Evolutionary conservation across 1,140 invertebrate species (phyloP).

Genomic region (Drosophila biarmipes): DNA sequence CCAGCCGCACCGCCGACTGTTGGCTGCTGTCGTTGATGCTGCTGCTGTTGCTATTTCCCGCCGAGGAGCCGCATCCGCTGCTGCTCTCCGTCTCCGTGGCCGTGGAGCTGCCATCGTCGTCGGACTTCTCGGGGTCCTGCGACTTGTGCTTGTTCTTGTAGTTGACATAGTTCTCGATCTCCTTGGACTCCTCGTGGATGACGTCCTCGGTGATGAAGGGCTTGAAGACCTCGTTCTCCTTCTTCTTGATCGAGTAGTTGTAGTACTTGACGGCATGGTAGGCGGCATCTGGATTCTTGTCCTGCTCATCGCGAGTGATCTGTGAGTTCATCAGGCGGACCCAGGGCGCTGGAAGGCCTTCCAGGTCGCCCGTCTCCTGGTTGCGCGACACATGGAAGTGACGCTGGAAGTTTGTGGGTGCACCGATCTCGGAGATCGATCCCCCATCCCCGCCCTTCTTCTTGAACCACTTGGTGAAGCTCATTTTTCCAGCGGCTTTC

Average conservation of each 20-base stretch:
- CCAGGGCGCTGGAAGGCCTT: slow-evolving; percentile 92
- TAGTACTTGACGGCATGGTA: slow-evolving; percentile 96
- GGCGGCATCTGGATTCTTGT: slow-evolving; percentile 94
- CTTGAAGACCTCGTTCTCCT: slow-evolving; percentile 90
- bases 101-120: slow-evolving; percentile 70
- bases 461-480: slow-evolving; percentile 74
- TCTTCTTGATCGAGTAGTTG: slow-evolving; percentile 93
- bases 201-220: slow-evolving; percentile 91
- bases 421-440: slow-evolving; percentile 87
- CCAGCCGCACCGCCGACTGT: slow-evolving; percentile 61
- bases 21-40: slow-evolving; percentile 77
- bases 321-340: slow-evolving; percentile 92
- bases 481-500: slow-evolving; percentile 48
- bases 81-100: slow-evolving; percentile 62
- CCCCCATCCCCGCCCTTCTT: slow-evolving; percentile 67
- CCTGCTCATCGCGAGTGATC: slow-evolving; percentile 94
- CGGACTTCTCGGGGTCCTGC: slow-evolving; percentile 85
- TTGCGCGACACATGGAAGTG: slow-evolving; percentile 93
- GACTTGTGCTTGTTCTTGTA: slow-evolving; percentile 88
- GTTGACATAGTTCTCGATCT: slow-evolving; percentile 90
- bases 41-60: slow-evolving; percentile 75
- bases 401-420: slow-evolving; percentile 91
- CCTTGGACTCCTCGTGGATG: slow-evolving; percentile 91
- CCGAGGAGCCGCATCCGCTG: slow-evolving; percentile 66
- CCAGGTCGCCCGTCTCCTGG: slow-evolving; percentile 90